Evolutionary conservation across 2,113 vertebrate species (phyloP), one percentile per base, ranked within the genome.

Genomic region (Vireo altiloquus): DNA sequence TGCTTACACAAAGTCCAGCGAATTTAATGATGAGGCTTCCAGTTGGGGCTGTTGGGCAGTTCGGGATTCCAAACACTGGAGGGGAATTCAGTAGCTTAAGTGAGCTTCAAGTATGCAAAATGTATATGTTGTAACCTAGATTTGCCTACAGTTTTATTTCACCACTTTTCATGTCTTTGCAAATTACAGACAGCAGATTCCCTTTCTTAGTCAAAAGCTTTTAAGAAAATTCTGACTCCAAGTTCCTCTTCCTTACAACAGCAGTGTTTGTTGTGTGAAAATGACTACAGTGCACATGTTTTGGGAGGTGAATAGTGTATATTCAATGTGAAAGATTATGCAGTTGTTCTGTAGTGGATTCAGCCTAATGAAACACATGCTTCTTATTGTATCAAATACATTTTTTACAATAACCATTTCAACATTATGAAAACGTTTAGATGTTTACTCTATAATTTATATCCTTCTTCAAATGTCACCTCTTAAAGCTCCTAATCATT

Each of bases 401-500:
- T 96, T 82, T 96, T 96, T 95, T 96, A 91, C 82, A 96, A 60
- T 96, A 96, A 93, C 93, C 50, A 77, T 88, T 96, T 97, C 95
- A 95, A 61, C 91, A 90, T 95, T 96, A 93, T 70, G 79, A 95
- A 95, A 97, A 74, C n/a, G 7, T 96, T 97, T 95, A 95, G 91
- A 95, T 92, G 82, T 80, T 96, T 97, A 63, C 84, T 82, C 64
- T 95, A 87, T 82, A 94, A 95, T 96, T 95, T 95, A 96, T 95
- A 87, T 85, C 93, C 50, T 91, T 91, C 85, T 95, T 94, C 87
- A 95, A 95, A 94, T 96, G 87, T 91, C 90, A 97, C 93, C 91
- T 96, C 95, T 88, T 95, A 95, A 96, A 97, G 91, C 68, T 97
- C 90, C 86, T 93, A 93, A 95, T 96, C 87, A 94, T 96, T 94